phyloP scores from a whole-genome alignment of 2,888 invertebrate genomes.

The Dynastes maya region DNA sequence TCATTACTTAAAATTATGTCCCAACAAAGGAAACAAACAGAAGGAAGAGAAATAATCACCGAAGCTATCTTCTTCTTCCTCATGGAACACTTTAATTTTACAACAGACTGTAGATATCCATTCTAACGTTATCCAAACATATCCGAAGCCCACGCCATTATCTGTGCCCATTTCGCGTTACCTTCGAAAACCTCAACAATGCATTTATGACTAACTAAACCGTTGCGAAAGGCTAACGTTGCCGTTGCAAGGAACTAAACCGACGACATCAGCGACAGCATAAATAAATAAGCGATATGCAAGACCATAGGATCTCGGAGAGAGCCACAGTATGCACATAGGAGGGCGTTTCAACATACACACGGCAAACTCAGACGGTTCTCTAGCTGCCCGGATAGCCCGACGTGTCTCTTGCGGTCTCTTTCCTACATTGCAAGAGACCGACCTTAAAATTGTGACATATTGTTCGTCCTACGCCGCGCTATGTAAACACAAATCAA shows the following conservation, averaged over 20 bases:
- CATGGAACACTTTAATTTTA: not conserved
- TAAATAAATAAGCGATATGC: conserved; percentile 22
- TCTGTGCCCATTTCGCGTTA: conserved; percentile 5
- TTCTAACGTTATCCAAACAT: not conserved
- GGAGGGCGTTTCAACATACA: conserved; percentile 34
- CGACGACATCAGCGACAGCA: not conserved
- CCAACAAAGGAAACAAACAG: too few species aligned
- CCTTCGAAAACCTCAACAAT: conserved; percentile 38
- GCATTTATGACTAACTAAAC: conserved; percentile 37
- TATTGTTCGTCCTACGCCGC: conserved; percentile 42
- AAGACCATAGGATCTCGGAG: not conserved
- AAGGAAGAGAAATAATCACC: too few species aligned
- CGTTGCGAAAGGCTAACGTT: conserved; percentile 23
- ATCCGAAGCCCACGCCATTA: conserved; percentile 12
- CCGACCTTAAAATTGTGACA: conserved; percentile 39
- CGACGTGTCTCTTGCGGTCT: not conserved
- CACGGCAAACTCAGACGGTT: too few species aligned
- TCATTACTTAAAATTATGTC: too few species aligned
- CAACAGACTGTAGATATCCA: not conserved
- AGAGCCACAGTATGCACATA: not conserved
- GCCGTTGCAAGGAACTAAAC: conserved; percentile 2
- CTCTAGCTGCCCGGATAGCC: not conserved
- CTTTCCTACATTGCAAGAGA: not conserved
- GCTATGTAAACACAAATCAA: conserved; percentile 38
- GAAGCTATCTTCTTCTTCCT: too few species aligned